phyloP scores from a whole-genome alignment of 2,113 vertebrate genomes.

The Balaeniceps rex region DNA sequence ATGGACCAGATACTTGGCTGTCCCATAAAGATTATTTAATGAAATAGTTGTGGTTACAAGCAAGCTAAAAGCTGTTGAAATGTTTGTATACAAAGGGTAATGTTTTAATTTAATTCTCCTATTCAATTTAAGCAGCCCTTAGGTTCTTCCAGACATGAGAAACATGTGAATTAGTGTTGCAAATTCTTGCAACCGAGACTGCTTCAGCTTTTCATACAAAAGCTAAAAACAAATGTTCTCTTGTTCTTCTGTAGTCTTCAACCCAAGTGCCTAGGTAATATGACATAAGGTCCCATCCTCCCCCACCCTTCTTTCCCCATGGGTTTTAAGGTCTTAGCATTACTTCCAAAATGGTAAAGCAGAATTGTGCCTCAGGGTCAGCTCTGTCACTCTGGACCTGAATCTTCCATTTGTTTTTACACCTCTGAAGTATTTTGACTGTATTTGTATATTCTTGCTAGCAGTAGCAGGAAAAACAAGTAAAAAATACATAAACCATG shows the following conservation, averaged over 20 bases:
- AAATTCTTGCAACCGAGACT: constrained; percentile 7
- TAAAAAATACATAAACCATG: not conserved
- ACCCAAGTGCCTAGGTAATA: not conserved
- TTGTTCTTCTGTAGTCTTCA: constrained; percentile 32
- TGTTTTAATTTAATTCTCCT: not conserved
- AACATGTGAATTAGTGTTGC: not conserved
- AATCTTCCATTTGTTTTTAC: not conserved
- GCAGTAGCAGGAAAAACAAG: not conserved
- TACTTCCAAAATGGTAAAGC: not conserved
- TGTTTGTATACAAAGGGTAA: not conserved
- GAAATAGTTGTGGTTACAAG: not conserved
- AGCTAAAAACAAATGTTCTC: not conserved
- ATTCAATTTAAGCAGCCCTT: not conserved
- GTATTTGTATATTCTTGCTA: not conserved
- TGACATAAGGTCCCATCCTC: not conserved
- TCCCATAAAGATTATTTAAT: not conserved
- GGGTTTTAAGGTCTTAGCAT: not conserved
- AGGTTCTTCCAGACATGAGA: not conserved
- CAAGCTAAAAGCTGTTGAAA: not conserved
- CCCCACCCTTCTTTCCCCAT: fast-evolving
- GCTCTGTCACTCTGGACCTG: not conserved
- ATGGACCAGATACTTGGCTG: not conserved
- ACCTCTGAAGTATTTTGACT: not conserved
- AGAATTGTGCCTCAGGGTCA: not conserved
- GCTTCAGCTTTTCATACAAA: not conserved